Percentiles rank a stretch among this genome's conserved stretches.
These are phyloP conservation scores for Cataglyphis albicans DNA, from an alignment of 2,888 invertebrate genomes.

Conservation along the genomic window DNA sequence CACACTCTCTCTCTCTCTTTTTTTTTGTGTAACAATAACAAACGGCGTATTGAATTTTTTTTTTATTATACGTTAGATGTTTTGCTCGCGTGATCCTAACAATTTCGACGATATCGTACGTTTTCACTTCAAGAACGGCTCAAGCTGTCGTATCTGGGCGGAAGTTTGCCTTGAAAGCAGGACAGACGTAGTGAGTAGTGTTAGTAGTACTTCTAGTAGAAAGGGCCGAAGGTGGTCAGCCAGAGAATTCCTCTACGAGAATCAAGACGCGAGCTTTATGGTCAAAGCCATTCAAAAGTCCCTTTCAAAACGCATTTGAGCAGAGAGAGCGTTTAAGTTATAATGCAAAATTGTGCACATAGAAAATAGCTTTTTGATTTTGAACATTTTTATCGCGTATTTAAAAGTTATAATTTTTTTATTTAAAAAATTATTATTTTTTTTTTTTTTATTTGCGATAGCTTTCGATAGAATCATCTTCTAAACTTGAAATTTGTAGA, in stretches of 20 bases:
- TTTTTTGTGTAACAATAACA: not conserved
- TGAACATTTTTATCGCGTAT: not conserved
- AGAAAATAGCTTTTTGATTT: not conserved
- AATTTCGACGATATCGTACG: constrained; percentile 21
- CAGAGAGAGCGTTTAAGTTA: not conserved
- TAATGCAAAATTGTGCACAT: not conserved
- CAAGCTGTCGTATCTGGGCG: constrained; percentile 37
- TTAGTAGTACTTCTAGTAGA: constrained; percentile 23
- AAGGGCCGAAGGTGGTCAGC: constrained; percentile 10
- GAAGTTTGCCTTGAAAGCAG: constrained; percentile 41
- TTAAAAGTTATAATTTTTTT: not conserved
- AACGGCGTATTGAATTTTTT: not conserved
- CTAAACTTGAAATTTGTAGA: not conserved
- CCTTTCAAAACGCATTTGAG: constrained; percentile 23
- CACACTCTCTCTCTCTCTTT: not conserved
- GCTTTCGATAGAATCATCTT: not conserved
- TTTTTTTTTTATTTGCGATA: not conserved
- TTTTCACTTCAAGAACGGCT: constrained; percentile 30
- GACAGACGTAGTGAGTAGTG: constrained; percentile 8
- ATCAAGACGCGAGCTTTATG: constrained; percentile 15
- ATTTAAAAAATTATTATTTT: not conserved
- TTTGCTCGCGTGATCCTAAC: not conserved
- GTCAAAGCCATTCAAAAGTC: constrained; percentile 23
- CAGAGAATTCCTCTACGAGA: not conserved
- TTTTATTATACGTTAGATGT: not conserved